phyloP scores from a whole-genome alignment of 2,888 invertebrate genomes.

The Teinopalpus imperialis region DNA sequence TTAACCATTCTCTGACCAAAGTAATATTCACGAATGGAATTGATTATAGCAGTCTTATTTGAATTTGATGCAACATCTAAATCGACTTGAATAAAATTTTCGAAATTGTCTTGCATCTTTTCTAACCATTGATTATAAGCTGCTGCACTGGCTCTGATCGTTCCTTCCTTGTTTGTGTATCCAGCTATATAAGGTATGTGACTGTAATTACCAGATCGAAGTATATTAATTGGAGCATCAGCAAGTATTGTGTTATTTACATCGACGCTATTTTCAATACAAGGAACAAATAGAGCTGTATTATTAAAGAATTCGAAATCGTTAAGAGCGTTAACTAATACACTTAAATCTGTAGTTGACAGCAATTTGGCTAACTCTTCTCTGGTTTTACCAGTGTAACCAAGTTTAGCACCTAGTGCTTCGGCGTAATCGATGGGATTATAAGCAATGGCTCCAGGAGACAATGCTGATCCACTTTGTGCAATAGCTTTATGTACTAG shows the following conservation, averaged over 20 bases:
- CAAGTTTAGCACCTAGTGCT: constrained; percentile 47
- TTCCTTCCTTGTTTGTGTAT: constrained; percentile 63
- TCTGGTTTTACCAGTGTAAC: constrained; percentile 44
- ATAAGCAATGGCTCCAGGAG: constrained; percentile 70
- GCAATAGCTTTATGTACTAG: constrained; percentile 63
- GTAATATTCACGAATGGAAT: constrained; percentile 52
- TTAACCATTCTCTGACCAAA: constrained; percentile 46
- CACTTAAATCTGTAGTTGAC: constrained; percentile 39
- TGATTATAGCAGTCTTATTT: constrained; percentile 40
- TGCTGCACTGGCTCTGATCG: constrained; percentile 55
- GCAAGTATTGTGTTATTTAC: constrained; percentile 49
- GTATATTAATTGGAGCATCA: constrained; percentile 54
- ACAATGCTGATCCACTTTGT: constrained; percentile 61
- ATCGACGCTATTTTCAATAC: constrained; percentile 54
- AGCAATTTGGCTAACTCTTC: constrained; percentile 50
- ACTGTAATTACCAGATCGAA: constrained; percentile 53
- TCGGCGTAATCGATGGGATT: constrained; percentile 58
- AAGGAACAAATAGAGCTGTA: constrained; percentile 65
- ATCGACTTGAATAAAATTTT: constrained; percentile 59
- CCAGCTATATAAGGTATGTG: constrained; percentile 62
- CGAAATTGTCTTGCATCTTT: constrained; percentile 59
- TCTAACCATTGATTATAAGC: constrained; percentile 46
- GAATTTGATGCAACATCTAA: constrained; percentile 40
- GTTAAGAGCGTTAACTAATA: constrained; percentile 43
- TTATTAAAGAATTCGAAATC: constrained; percentile 56